Conservation (phyloP, 2,113 vertebrate species). For the Dipodomys spectabilis region DNA sequence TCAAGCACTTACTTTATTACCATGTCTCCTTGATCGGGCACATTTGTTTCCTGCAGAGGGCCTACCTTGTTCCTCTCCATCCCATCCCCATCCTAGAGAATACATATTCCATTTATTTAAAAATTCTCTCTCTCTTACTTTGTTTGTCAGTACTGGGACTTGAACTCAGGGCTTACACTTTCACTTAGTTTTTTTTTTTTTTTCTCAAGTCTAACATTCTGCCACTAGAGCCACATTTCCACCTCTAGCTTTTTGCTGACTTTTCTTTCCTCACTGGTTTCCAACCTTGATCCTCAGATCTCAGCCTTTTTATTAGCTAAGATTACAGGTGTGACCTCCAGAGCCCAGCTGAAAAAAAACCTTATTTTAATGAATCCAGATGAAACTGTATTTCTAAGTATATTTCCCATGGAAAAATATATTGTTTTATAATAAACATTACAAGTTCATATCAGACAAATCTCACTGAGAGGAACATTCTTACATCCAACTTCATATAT, state of each 20-base stretch:
- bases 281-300: no score
- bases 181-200: no score
- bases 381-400: not conserved
- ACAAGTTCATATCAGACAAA: not conserved
- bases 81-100: no score
- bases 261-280: no score
- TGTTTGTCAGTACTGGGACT: no score
- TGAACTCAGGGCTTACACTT: no score
- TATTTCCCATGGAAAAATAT: not conserved
- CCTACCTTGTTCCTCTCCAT: not conserved
- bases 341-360: not conserved
- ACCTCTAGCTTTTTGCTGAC: no score
- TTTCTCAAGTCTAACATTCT: no score
- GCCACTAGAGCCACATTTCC: no score
- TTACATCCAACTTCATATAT: not conserved
- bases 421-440: not conserved
- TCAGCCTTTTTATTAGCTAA: no score
- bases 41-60: slow-evolving; percentile 30
- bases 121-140: no score
- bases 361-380: slow-evolving; percentile 17
- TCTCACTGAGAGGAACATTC: not conserved
- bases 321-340: no score
- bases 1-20: slow-evolving; percentile 79
- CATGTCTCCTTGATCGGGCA: slow-evolving; percentile 78
- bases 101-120: not conserved